Percentiles rank a stretch among this genome's conserved stretches.
These are phyloP conservation scores for Orthosia gracilis DNA, from an alignment of 2,888 invertebrate genomes.

Conservation along the genomic window DNA sequence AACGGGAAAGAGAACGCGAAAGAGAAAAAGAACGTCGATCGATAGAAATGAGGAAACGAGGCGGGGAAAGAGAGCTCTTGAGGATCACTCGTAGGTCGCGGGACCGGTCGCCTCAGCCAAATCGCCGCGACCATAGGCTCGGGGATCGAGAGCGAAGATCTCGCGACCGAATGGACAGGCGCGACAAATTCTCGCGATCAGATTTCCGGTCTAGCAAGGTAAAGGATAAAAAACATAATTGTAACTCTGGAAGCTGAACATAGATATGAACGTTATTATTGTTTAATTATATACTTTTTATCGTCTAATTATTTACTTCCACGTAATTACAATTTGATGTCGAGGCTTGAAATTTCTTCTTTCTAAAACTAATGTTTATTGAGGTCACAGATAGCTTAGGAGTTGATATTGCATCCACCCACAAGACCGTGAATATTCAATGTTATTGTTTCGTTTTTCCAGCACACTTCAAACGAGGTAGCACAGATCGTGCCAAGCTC, in stretches of 20 bases:
- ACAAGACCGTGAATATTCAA: constrained; percentile 1
- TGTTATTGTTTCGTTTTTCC: constrained; percentile 41
- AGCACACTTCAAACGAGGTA: constrained; percentile 95
- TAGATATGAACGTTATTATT: neutral
- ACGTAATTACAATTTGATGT: neutral
- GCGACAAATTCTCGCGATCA: constrained; percentile 73
- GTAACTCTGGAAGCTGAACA: neutral
- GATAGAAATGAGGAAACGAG: constrained; percentile 64
- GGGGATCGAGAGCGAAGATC: constrained; percentile 66
- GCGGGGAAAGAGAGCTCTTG: constrained; percentile 56
- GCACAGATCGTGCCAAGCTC: constrained; percentile 93
- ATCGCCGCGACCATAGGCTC: constrained; percentile 65
- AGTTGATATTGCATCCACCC: neutral
- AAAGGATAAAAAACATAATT: constrained; percentile 13
- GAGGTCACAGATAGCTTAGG: neutral
- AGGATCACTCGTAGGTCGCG: constrained; percentile 75
- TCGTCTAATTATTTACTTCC: neutral
- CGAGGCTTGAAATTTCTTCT: neutral
- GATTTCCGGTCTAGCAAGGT: constrained; percentile 71
- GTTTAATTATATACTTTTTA: no score
- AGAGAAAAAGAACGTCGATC: constrained; percentile 64
- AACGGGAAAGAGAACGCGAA: constrained; percentile 75
- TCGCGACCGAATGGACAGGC: constrained; percentile 73
- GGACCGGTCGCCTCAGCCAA: constrained; percentile 62
- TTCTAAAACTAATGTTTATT: neutral